phyloP scores from a whole-genome alignment of 2,888 invertebrate genomes.

The Tinea pellionella region DNA sequence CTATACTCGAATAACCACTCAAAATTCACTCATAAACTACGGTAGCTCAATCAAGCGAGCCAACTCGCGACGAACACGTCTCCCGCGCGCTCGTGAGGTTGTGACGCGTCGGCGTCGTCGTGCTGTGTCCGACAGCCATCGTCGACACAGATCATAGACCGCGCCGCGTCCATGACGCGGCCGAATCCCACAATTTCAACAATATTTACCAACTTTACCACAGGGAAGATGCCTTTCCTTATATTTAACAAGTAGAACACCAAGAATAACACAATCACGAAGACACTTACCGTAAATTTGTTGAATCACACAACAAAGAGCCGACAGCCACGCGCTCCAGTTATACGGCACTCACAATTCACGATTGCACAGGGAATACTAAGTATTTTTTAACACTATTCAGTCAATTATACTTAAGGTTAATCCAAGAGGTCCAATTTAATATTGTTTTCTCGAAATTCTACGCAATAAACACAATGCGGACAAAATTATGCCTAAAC shows the following conservation, averaged over 20 bases:
- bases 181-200: constrained; percentile 25
- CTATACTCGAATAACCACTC: background rate
- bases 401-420: constrained; percentile 42
- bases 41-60: background rate
- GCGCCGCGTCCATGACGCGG: constrained; percentile 52
- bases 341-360: constrained; percentile 64
- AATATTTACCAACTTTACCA: background rate
- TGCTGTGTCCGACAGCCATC: constrained; percentile 34
- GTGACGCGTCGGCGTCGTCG: constrained; percentile 55
- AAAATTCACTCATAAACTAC: background rate
- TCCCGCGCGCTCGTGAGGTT: constrained; percentile 38
- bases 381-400: constrained; percentile 44
- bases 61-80: constrained; percentile 29
- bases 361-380: constrained; percentile 57
- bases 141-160: constrained; percentile 34
- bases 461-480: constrained; percentile 55
- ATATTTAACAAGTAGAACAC: background rate
- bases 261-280: constrained; percentile 13
- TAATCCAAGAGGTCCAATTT: constrained; percentile 39
- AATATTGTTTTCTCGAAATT: constrained; percentile 54
- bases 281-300: constrained; percentile 59
- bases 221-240: background rate
- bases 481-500: constrained; percentile 57
- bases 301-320: constrained; percentile 68
- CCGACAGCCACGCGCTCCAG: constrained; percentile 69